Base-by-base conservation (phyloP, 2,113 vertebrate genomes). In the Festucalex cinctus region DNA sequence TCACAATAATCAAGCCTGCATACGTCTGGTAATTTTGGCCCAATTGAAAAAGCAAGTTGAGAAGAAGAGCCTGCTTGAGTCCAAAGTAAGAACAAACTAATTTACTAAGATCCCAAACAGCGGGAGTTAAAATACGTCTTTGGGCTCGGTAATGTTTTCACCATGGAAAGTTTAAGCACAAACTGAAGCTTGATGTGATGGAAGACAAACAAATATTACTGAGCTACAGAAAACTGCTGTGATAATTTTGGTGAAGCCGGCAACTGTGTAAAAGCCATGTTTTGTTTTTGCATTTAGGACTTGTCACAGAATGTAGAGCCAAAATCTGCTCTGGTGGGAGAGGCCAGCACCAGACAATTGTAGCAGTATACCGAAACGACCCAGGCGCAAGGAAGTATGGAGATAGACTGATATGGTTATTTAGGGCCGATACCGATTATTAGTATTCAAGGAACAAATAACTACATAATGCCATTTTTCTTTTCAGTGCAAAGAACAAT, bases 161-260 rank as follows among this genome's bases (percentile, higher is more conserved):
- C 8, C 20, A n/a, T 37, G 59, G 53, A 69, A 75, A 13, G 66
- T 74, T 73, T 35, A 85, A 83, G 85, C 67, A 73, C 46, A 73
- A 74, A 77, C 76, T 36, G 16, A 67, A 17, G 66, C 49, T 53
- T 53, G 41, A 64, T 14, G 64, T 51, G 51, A 51, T 51, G 48
- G 48, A 51, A 22, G 28, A 32, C 28, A 2, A 32, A 32, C 28
- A 32, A 32, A 32, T 32, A 19, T 6, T 48, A 51, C 3, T n/a
- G 19, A 48, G 19, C 5, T 20, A 48, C 48, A 51, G 4, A 2
- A n/a, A n/a, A 22, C 1, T 8, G n/a, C 9, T n/a, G 6, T 2
- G 9, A 9, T 51, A 9, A 51, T 51, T 51, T 51, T n/a, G 7
- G 20, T n/a, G 49, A 51, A 51, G 49, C n/a, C 8, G 1, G n/a